Base-by-base conservation (phyloP, 2,888 invertebrate species). In the Xylota segnis region DNA sequence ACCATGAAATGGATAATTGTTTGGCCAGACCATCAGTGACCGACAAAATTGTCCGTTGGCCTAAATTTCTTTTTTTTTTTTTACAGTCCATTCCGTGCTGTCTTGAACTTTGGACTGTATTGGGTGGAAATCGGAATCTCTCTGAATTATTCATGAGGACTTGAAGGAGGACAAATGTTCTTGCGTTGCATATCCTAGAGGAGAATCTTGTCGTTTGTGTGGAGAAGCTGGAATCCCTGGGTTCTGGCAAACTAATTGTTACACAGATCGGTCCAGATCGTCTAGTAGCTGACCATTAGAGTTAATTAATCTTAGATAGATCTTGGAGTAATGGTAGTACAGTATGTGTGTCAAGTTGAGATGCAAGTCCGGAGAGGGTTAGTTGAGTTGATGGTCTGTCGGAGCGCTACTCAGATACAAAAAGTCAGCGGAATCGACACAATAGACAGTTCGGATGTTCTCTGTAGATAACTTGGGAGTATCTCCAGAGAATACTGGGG, bases 1-100 rank as follows among this genome's bases (percentile, higher is more conserved):
- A 82, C 86, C 82, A 82, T 86, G 82, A 86, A 81, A 77, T 68
- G 76, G 76, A 86, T 86, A 86, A 86, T 86, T 76, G 43, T 86
- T 59, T 14, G 70, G 32, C 43, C 47, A 32, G 61, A 56, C 34
- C 71, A 14, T 32, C 65, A 56, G 23, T 82, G 75, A 72, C 74
- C 83, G 70, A 63, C 45, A 70, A 56, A 23, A 65, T 37, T 45
- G 68, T 82, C 50, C 61, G 34, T 52, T 82, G 76, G 66, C 82
- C 86, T 68, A 82, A 77, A 77, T 81, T 76, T 81, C 56, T 29
- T 65, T 65, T 65, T 72, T 23, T 23, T 23, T 23, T 27, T 34
- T 29, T 37, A 23, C 9, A 12, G 32, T 47, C 7, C 18, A 9
- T 10, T 27, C 50, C 10, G 3, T 61, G 43, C 34, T 14, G 54